These are phyloP conservation scores for Heliconius hortense DNA, from an alignment of 2,888 invertebrate genomes.

Conservation along the genomic window DNA sequence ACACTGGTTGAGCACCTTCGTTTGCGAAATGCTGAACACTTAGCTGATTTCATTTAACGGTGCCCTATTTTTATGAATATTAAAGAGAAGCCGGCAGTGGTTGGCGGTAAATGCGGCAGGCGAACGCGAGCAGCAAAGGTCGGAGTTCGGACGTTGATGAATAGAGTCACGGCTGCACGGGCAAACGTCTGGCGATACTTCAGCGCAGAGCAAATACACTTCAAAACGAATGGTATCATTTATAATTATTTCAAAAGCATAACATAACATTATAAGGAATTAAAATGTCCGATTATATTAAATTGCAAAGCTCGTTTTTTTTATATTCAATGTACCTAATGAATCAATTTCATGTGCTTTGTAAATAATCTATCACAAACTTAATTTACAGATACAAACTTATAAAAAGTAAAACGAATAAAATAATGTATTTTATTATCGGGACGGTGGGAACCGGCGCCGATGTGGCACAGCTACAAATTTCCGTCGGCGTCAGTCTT, in stretches of 20 bases:
- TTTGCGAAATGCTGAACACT: slow-evolving; percentile 22
- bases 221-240: slow-evolving; percentile 24
- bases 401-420: background rate
- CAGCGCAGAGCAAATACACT: slow-evolving; percentile 24
- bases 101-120: slow-evolving; percentile 30
- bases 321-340: background rate
- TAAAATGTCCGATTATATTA: background rate
- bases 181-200: slow-evolving; percentile 26
- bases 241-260: slow-evolving; percentile 25
- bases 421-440: slow-evolving; percentile 29
- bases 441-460: slow-evolving; percentile 47
- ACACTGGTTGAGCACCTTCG: slow-evolving; percentile 21
- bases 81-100: slow-evolving; percentile 25
- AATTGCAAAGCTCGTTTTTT: background rate
- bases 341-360: background rate
- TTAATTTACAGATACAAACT: background rate
- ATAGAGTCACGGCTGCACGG: slow-evolving; percentile 46
- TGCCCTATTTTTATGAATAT: slow-evolving; percentile 35
- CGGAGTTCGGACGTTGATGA: slow-evolving; percentile 58
- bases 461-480: slow-evolving; percentile 52
- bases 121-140: slow-evolving; percentile 45
- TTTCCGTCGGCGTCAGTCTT: slow-evolving; percentile 57
- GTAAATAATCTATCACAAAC: background rate
- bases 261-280: slow-evolving; percentile 1
- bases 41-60: slow-evolving; percentile 28